A percentile compares a stretch with the other conserved stretches of the same genome.
These are phyloP conservation scores for Tinea trinotella DNA, from an alignment of 2,888 invertebrate genomes.

Conservation along the genomic window DNA sequence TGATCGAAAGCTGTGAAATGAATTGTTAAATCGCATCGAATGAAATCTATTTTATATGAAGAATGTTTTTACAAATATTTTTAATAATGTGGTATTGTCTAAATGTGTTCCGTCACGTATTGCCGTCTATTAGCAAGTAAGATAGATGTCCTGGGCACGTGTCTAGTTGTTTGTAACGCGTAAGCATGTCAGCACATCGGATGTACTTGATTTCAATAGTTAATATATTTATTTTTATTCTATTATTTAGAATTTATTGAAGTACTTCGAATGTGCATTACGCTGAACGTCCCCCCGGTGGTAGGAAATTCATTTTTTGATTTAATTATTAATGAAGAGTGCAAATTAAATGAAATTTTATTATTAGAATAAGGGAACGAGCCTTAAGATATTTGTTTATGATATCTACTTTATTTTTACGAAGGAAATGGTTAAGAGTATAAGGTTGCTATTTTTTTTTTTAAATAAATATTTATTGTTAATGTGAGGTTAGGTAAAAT, in stretches of 20 bases:
- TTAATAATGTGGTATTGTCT: too few relatives aligned
- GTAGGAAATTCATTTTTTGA: slow-evolving; percentile 29
- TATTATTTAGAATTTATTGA: slow-evolving; percentile 26
- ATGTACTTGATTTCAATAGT: not conserved
- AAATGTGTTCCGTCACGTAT: not conserved
- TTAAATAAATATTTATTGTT: slow-evolving; percentile 15
- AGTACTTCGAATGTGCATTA: slow-evolving; percentile 62
- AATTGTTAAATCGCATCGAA: too few relatives aligned
- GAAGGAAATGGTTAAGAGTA: slow-evolving; percentile 13
- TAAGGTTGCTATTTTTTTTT: slow-evolving; percentile 15
- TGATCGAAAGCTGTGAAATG: too few relatives aligned
- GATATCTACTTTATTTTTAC: not conserved
- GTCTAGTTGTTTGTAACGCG: slow-evolving; percentile 6
- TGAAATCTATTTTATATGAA: too few relatives aligned
- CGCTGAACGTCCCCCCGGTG: slow-evolving; percentile 69
- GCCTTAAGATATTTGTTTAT: slow-evolving; percentile 14
- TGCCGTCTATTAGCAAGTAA: not conserved
- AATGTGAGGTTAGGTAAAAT: slow-evolving; percentile 12
- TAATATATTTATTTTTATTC: not conserved
- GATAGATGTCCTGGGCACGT: slow-evolving; percentile 1
- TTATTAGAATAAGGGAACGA: slow-evolving; percentile 9
- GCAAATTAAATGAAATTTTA: slow-evolving; percentile 55
- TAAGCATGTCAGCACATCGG: slow-evolving; percentile 1
- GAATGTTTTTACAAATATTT: too few relatives aligned
- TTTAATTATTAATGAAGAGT: slow-evolving; percentile 45